Evolutionary conservation across 2,797 vertebrate genomes (phyloP), one percentile per base, ranked within the genome.

Genomic region (Anas acuta): DNA sequence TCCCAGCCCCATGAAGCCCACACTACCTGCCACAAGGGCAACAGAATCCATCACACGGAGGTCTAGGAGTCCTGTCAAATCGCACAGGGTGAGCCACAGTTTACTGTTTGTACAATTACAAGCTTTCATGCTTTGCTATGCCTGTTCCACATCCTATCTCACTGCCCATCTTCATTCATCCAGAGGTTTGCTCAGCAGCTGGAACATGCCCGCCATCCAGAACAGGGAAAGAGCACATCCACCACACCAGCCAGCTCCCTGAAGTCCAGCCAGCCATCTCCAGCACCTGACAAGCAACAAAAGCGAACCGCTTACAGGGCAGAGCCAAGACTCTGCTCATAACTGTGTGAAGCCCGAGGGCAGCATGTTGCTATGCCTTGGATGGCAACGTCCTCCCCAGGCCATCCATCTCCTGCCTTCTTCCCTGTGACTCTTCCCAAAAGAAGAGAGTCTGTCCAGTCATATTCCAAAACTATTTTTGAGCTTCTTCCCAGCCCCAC

Each of bases 231-330:
- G 13, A 85, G 11, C 2, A 11, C 5, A 61, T 19, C 15, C 7
- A n/a, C 15, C 21, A 66, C 22, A 57, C 2, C 65, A 91, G 35
- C 5, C 33, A 35, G 1, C 3, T 53, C 37, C 49, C 43, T 39
- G 26, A 72, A 32, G 53, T n/a, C 18, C 1, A 71, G 53, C 2
- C 11, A 11, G 9, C 18, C 12, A 26, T 16, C 8, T 21, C 9
- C 19, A 22, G 37, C 37, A 32, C 57, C 5, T 33, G 69, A 33
- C 19, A 30, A 60, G n/a, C 23, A 71, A 11, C 8, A 25, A 25
- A 43, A 14, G 47, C 0, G 0, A 58, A 25, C 15, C 12, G 0
- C 53, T 80, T 49, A 43, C 49, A 39, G 1, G 18, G 47, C 26
- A 56, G 21, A 57, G 22, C n/a, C 33, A 20, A 30, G 45, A 32